Conservation (phyloP, 2,113 vertebrate species). For the Ranitomeya imitator region DNA sequence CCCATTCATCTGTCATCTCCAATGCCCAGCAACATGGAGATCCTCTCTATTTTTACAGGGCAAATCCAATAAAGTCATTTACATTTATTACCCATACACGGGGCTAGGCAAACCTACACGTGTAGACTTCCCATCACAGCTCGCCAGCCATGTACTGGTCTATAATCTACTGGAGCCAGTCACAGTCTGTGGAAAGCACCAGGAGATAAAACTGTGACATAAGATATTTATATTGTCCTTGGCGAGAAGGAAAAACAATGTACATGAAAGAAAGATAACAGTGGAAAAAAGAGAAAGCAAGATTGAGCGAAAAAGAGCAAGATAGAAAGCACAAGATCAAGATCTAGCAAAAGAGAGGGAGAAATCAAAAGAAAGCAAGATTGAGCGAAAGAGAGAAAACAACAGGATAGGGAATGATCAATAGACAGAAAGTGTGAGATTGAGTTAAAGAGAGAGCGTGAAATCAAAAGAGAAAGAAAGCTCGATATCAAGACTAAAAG, state of each 20-base stretch:
- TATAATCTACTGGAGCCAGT: not conserved
- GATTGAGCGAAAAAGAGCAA: not conserved
- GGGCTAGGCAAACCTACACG: not conserved
- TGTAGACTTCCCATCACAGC: not conserved
- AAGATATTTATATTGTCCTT: not conserved
- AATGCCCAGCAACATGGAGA: not conserved
- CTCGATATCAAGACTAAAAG: too few relatives aligned
- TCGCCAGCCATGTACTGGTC: not conserved
- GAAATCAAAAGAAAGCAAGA: too few relatives aligned
- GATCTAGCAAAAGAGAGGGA: too few relatives aligned
- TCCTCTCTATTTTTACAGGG: constrained; percentile 37
- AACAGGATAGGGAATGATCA: too few relatives aligned
- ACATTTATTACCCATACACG: constrained; percentile 16
- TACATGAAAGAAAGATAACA: not conserved
- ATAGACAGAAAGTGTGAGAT: too few relatives aligned
- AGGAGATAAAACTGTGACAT: not conserved
- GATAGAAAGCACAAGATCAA: not conserved
- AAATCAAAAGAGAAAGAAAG: too few relatives aligned
- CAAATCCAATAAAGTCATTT: constrained; percentile 44
- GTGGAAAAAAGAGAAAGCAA: not conserved
- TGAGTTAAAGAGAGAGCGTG: too few relatives aligned
- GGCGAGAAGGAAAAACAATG: not conserved
- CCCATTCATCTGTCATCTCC: constrained; percentile 35
- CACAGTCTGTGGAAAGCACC: not conserved
- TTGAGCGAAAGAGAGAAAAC: too few relatives aligned